Base-by-base conservation (phyloP, 35 echinoderm and acorn worm species). In the Patiria miniata region DNA sequence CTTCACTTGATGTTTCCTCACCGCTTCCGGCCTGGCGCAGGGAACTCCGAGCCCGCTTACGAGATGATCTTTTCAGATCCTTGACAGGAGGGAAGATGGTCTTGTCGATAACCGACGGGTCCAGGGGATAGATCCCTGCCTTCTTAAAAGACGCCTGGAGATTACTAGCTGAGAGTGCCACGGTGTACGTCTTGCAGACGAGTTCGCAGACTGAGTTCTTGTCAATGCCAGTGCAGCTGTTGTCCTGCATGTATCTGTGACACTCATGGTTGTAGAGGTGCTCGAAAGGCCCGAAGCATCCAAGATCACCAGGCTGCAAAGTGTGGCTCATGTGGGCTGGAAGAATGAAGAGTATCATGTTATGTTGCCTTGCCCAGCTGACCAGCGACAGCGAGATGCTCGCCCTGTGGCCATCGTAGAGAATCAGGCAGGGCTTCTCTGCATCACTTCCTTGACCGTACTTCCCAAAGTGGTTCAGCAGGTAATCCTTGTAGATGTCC, bases 361-460 rank as follows among this genome's bases (percentile, higher is more conserved):
- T 52, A n/a, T 58, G 22, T 6, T 77, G 18, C 8, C 22, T 79
- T 30, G 87, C 87, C 58, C 39, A 90, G 23, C 83, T 54, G 22
- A 84, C 69, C 53, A 68, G 37, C 17, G 52, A 39, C 36, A 83
- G 34, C 22, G 79, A 52, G 38, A 65, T 90, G 54, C 78, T 65
- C 40, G 65, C 56, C 56, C 59, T 81, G 57, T 87, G 90, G 21
- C 90, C 52, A 37, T 86, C 90, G 40, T 92, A 92, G 36, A 92
- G 47, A 40, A 87, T 73, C 14, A 92, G 76, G 29, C 57, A 34
- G 68, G 86, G 23, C 22, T 87, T 77, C 26, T 92, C 77, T 15
- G 39, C 30, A 15, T 40, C 55, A 34, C 79, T 77, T 50, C 28
- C 0, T 22, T 87, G 83, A 6, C 42, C 77, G 52, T 61, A 69